phyloP scores from a whole-genome alignment of 2,797 vertebrate genomes.

The Mastacembelus armatus region DNA sequence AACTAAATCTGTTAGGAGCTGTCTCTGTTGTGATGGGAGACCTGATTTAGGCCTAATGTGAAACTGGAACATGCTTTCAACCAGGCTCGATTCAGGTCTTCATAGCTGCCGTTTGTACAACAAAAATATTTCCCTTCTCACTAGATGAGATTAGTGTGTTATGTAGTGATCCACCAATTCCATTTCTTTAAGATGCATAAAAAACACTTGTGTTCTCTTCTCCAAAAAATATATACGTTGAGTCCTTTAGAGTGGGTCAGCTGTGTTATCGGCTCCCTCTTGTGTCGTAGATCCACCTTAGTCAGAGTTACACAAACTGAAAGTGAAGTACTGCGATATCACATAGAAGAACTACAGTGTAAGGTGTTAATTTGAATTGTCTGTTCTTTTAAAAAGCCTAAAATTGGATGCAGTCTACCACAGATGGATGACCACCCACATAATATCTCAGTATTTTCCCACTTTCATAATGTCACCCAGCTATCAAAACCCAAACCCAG shows the following conservation, averaged over 20 bases:
- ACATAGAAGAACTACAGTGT: background rate
- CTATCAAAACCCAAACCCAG: constrained; percentile 17
- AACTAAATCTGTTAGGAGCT: background rate
- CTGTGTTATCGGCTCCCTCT: constrained; percentile 17
- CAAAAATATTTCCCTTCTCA: background rate
- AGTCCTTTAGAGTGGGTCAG: constrained; percentile 3
- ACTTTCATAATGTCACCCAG: constrained; percentile 57
- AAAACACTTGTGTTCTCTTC: background rate
- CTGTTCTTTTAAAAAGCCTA: background rate
- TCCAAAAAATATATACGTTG: constrained; percentile 10
- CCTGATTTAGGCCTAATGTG: constrained; percentile 8
- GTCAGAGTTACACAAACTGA: constrained; percentile 2
- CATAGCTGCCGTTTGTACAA: constrained; percentile 9
- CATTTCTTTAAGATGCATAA: background rate
- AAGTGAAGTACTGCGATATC: constrained; percentile 48
- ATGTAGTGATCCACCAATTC: background rate
- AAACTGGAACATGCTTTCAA: background rate
- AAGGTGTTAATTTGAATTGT: background rate
- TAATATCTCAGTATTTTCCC: constrained; percentile 38
- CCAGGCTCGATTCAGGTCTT: constrained; percentile 14
- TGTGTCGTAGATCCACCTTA: constrained; percentile 33
- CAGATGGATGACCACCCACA: constrained; percentile 50
- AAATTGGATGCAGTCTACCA: background rate
- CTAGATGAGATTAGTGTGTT: constrained; percentile 19
- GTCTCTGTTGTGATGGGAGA: constrained; percentile 8